These are phyloP conservation scores for Zingel zingel DNA, from an alignment of 2,113 vertebrate species.

Conservation along the genomic window DNA sequence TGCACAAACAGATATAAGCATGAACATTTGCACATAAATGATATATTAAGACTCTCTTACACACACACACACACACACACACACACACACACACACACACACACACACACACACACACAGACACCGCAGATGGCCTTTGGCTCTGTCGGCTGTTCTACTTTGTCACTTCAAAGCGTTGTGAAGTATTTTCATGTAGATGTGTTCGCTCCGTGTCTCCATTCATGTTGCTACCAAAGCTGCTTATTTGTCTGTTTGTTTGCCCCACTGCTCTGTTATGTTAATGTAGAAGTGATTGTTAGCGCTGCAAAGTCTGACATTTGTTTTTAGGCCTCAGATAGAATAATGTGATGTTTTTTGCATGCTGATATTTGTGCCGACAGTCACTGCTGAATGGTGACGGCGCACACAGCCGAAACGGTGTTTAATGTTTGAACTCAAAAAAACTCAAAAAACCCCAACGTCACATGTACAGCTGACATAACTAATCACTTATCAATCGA, in stretches of 20 bases:
- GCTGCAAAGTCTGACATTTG: slow-evolving; percentile 47
- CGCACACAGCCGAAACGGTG: no score
- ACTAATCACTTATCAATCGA: no score
- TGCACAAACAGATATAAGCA: slow-evolving; percentile 47
- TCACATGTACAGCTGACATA: no score
- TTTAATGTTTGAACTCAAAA: neutral
- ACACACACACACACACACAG: slow-evolving; percentile 20
- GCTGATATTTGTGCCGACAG: slow-evolving; percentile 19
- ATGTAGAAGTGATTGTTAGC: slow-evolving; percentile 53
- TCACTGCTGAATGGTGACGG: slow-evolving; percentile 10
- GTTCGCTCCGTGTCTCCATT: slow-evolving; percentile 56
- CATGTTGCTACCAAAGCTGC: slow-evolving; percentile 70
- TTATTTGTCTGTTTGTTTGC: slow-evolving; percentile 66
- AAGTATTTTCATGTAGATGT: slow-evolving; percentile 73
- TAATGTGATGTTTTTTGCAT: neutral
- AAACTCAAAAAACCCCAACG: no score
- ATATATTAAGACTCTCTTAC: slow-evolving; percentile 45
- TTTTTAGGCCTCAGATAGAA: slow-evolving; percentile 40
- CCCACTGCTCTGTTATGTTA: slow-evolving; percentile 55
- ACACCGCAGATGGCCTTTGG: slow-evolving; percentile 76
- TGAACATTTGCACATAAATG: slow-evolving; percentile 75
- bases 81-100: slow-evolving; percentile 14
- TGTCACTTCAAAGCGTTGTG: slow-evolving; percentile 81
- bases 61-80: neutral
- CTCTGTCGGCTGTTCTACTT: slow-evolving; percentile 69